Conservation (phyloP, 1,140 invertebrate genomes). For the Tetragonula clypearis region DNA sequence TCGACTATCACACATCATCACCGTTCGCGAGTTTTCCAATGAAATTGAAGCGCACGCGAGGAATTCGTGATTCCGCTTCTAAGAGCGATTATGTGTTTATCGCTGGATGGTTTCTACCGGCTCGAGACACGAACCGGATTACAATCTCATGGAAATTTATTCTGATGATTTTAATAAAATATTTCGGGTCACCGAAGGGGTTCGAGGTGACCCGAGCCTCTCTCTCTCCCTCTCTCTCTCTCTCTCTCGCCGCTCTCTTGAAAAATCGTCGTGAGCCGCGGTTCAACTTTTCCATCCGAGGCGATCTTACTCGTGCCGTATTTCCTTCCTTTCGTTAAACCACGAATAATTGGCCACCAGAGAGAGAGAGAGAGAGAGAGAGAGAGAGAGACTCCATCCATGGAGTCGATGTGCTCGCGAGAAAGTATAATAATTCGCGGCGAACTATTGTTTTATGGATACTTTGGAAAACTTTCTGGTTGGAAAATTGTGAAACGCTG, state of each 20-base stretch:
- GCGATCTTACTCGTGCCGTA: background rate
- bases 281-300: background rate
- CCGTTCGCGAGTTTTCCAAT: background rate
- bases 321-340: background rate
- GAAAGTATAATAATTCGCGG: background rate
- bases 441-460: background rate
- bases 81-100: background rate
- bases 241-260: no score
- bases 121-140: background rate
- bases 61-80: background rate
- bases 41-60: background rate
- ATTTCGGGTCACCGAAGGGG: slow-evolving; percentile 13
- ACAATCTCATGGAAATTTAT: slow-evolving; percentile 7
- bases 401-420: background rate
- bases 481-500: background rate
- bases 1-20: background rate
- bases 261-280: no score
- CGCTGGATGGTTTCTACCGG: background rate
- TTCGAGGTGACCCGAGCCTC: no score
- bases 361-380: background rate
- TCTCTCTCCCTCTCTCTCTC: no score
- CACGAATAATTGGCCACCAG: background rate
- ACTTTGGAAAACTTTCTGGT: background rate
- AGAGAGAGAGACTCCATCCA: background rate
- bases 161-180: slow-evolving; percentile 15